phyloP scores from a whole-genome alignment of 2,113 vertebrate species.

The Archocentrus centrarchus region DNA sequence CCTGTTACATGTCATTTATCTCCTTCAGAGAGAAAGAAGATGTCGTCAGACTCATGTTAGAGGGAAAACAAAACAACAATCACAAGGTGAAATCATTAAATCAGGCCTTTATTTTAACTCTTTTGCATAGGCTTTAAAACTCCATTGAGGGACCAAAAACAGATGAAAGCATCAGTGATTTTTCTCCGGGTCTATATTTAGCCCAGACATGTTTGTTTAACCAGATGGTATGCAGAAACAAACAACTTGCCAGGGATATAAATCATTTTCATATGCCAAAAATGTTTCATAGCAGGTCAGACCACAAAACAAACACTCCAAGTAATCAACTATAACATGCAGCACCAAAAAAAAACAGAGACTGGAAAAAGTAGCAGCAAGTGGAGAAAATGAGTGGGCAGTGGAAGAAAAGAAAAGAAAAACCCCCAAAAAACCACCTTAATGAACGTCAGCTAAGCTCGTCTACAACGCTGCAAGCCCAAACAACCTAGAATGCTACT shows the following conservation, averaged over 20 bases:
- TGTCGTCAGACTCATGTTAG: not conserved
- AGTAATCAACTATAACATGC: not conserved
- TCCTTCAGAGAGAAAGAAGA: not conserved
- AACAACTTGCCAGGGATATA: conserved; percentile 52
- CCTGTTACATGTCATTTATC: not conserved
- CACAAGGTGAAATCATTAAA: not conserved
- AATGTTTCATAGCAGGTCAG: conserved; percentile 47
- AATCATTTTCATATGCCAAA: conserved; percentile 67
- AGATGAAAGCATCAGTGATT: conserved; percentile 29
- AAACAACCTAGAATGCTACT: conserved; percentile 58
- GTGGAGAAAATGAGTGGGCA: conserved; percentile 19
- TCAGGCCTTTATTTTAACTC: conserved; percentile 16
- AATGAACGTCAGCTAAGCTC: conserved; percentile 19
- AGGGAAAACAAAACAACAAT: not conserved
- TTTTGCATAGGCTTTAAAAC: conserved; percentile 9
- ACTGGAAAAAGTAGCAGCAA: not conserved
- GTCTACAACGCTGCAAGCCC: conserved; percentile 48
- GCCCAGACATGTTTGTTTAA: conserved; percentile 61
- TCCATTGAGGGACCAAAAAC: conserved; percentile 5
- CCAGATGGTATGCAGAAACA: conserved; percentile 57
- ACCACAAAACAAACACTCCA: conserved; percentile 31
- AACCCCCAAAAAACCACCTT: conserved; percentile 32
- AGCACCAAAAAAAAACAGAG: not conserved
- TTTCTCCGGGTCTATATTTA: conserved; percentile 61
- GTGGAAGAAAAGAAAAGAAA: not conserved